phyloP scores from a whole-genome alignment of 2,797 vertebrate species.

The Tokudaia tokunoshimensis region DNA sequence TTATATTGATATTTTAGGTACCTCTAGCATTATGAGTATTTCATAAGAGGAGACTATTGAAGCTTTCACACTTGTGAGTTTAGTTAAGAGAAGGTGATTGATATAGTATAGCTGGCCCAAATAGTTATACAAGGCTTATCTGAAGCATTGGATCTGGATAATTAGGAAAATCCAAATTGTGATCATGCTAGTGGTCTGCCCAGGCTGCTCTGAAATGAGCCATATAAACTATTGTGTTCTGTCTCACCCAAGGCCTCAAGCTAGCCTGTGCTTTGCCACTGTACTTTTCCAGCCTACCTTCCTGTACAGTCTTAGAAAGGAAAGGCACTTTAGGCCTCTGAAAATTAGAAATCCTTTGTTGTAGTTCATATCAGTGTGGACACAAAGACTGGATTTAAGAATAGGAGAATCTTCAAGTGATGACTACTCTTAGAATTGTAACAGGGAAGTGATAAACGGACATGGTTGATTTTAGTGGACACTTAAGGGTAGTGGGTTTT shows the following conservation, averaged over 20 bases:
- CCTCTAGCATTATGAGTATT: conserved; percentile 42
- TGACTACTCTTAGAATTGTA: conserved; percentile 14
- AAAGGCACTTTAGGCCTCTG: conserved; percentile 32
- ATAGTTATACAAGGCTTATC: not conserved
- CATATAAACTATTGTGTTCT: not conserved
- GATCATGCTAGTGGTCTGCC: not conserved
- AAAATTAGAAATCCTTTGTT: not conserved
- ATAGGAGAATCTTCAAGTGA: not conserved
- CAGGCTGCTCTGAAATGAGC: not conserved
- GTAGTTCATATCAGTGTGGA: conserved; percentile 4
- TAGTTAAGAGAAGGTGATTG: not conserved
- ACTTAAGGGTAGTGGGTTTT: conserved; percentile 36
- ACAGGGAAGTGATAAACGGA: not conserved
- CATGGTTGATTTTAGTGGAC: conserved; percentile 46
- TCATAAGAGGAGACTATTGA: not conserved
- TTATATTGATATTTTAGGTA: conserved; percentile 37
- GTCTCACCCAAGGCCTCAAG: conserved; percentile 38
- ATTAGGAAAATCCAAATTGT: conserved; percentile 20
- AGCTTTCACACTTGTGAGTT: conserved; percentile 47
- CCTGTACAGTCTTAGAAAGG: not conserved
- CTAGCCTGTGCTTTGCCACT: not conserved
- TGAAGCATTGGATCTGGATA: conserved; percentile 16
- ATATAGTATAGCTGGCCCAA: not conserved
- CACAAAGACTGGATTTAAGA: conserved; percentile 13
- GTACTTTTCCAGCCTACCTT: not conserved